Base-by-base conservation (phyloP, 2,888 invertebrate species). In the Argynnis bischoffii region DNA sequence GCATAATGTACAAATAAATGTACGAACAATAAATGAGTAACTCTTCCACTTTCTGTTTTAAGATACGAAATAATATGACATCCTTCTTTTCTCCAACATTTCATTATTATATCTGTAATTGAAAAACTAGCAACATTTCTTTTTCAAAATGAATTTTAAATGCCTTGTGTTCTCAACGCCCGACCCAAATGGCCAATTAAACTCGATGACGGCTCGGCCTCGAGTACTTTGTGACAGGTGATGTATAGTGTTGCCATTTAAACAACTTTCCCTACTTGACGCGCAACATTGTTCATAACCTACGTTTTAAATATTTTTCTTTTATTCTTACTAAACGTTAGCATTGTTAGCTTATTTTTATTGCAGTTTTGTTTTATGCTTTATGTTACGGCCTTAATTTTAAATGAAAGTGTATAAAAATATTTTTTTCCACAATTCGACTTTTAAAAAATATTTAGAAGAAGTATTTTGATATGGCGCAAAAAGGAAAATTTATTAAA, bases 231-330 rank as follows among this genome's bases (percentile, higher is more conserved):
- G 51, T 65, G 65, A 65, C 65, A 53, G 65, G 65, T 65, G 60
- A 66, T 50, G 66, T 60, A 66, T 55, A 60, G 60, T 66, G 66
- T 60, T 66, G 60, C 66, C 66, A 66, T 60, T 60, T 66, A 60
- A 60, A 59, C 54, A 60, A 59, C 60, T 66, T 66, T 55, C 54
- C 60, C 31, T 60, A 50, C 64, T 56, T 64, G 21, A 48, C 54
- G 66, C 31, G 31, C 47, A 66, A 66, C 48, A 60, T 55, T 47
- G 66, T n/a, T 48, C 47, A 54, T 66, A 48, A 48, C 54, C n/a
- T 18, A 48, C 54, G 18, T 54, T 66, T 59, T 56, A 15, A 4
- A 63, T 51, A 47, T 47, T 46, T 57, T 41, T 46, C 41, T 57
- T 57, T 57, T 46, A 31, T 31, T 46, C 6, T 15, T 6, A 21